Percentiles rank a stretch among this genome's conserved stretches.
Conservation (phyloP, 2,797 vertebrate species). For the Lepilemur septentrionalis region DNA sequence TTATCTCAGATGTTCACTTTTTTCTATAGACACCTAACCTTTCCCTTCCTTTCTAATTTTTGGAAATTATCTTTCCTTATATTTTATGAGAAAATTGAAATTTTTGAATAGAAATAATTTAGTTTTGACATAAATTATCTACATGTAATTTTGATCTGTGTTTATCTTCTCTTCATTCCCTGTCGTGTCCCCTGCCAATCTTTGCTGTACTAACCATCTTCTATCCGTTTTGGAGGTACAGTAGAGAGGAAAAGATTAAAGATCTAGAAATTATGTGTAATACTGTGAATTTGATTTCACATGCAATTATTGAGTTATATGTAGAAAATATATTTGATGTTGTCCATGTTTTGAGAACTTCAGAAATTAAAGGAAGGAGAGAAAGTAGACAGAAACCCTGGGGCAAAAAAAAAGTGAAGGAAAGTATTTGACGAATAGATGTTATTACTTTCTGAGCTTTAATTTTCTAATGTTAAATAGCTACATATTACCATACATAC, state of each 20-base stretch:
- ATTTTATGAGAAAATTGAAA: neutral
- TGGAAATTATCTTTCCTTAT: neutral
- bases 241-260: neutral
- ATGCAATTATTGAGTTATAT: neutral
- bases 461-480: neutral
- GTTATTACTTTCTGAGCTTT: neutral
- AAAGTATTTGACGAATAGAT: neutral
- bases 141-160: neutral
- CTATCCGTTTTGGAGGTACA: neutral
- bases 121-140: neutral
- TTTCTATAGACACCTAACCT: neutral
- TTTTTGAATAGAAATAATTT: neutral
- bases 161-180: neutral
- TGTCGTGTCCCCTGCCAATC: neutral
- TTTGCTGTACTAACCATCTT: neutral
- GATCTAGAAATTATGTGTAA: neutral
- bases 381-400: neutral
- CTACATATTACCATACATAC: neutral
- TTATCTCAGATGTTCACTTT: neutral
- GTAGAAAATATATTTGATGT: neutral
- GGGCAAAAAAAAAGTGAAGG: neutral
- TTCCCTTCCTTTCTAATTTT: neutral
- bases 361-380: neutral
- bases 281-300: neutral
- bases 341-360: neutral